These are phyloP conservation scores for Hydraecia micacea DNA, from an alignment of 2,888 invertebrate genomes.

Conservation along the genomic window DNA sequence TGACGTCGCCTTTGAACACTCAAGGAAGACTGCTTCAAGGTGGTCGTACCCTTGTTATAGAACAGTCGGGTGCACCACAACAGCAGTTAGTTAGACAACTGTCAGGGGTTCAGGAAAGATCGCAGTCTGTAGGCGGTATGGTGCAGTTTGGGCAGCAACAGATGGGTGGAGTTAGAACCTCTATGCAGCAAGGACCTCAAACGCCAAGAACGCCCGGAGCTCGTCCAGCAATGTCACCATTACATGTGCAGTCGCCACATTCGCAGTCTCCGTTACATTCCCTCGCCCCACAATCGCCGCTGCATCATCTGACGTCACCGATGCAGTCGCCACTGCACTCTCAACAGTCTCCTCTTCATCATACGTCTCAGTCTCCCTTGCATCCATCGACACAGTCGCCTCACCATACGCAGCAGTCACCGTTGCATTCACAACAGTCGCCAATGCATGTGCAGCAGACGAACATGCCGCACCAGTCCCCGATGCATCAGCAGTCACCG, in stretches of 20 bases:
- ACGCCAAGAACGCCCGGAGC: conserved; percentile 76
- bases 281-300: conserved; percentile 77
- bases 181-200: conserved; percentile 70
- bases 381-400: conserved; percentile 85
- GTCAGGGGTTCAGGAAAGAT: conserved; percentile 78
- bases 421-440: conserved; percentile 83
- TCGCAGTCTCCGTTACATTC: conserved; percentile 80
- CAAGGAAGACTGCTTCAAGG: conserved; percentile 82
- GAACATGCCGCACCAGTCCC: conserved; percentile 76
- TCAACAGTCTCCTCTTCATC: conserved; percentile 83
- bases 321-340: conserved; percentile 85
- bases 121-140: conserved; percentile 79
- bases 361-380: conserved; percentile 82
- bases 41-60: conserved; percentile 85
- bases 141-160: conserved; percentile 84
- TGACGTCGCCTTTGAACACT: conserved; percentile 81
- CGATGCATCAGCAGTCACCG: conserved; percentile 83
- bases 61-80: conserved; percentile 82
- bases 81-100: conserved; percentile 83
- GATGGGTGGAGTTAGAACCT: conserved; percentile 62
- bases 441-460: conserved; percentile 83
- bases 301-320: conserved; percentile 79
- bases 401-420: conserved; percentile 83
- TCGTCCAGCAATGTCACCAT: conserved; percentile 84
- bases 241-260: conserved; percentile 85